Evolutionary conservation across 2,113 vertebrate species (phyloP), one percentile per base, ranked within the genome.

Genomic region (Hypomesus transpacificus): DNA sequence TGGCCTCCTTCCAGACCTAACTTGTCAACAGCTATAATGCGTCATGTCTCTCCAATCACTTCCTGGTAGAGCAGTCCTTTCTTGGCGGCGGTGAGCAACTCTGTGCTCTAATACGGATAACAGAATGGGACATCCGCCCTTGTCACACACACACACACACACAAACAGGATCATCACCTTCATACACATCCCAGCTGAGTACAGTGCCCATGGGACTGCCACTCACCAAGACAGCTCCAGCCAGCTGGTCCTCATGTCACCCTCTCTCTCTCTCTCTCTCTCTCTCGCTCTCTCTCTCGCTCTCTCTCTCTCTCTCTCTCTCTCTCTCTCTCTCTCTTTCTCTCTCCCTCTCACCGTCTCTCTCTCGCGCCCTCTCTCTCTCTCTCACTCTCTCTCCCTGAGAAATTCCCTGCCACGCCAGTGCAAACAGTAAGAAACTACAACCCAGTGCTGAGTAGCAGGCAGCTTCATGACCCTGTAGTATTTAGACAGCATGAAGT

Each of bases 181-280:
- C 31, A 34, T 34, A 2, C 51, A 39, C 6, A 5, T 53, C 26
- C n/a, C 63, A 4, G 52, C 62, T 50, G 64, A 74, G 69, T 20
- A 20, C 17, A 28, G 52, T 21, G 59, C 60, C 53, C 51, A 14
- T 9, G 71, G 71, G 79, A 63, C n/a, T 20, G 3, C n/a, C 28
- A 31, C 75, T 59, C 68, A 51, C 59, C 50, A 54, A 17, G 71
- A 21, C 8, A 13, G 34, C 20, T 60, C 14, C 24, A 69, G 61
- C 61, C 66, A 70, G 74, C 67, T 75, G 62, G 64, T 62, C 18
- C 54, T 51, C 68, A 73, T 66, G 62, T 50, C 61, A 76, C 28
- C 17, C 60, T 64, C 53, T 59, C 50, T 6, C 20, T 28, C 31
- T 34, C 31, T 34, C 7, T 34, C 31, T 34, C 31, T 34, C 31